Percentiles rank a stretch among this genome's conserved stretches.
Evolutionary conservation across 2,113 vertebrate species (phyloP).

Genomic region (Equus quagga): DNA sequence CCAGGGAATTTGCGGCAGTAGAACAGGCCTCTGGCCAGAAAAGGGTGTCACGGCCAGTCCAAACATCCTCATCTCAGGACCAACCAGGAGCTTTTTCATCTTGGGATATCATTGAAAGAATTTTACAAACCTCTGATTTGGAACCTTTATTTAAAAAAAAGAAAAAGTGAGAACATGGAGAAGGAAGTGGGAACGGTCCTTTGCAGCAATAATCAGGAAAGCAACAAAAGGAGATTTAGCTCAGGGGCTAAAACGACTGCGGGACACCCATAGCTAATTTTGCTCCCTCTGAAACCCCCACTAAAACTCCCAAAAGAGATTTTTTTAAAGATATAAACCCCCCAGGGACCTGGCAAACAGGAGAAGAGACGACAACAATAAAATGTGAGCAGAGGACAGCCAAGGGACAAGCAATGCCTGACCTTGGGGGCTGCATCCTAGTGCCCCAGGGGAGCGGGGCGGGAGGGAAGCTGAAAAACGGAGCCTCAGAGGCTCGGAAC

Average conservation of each 20-base stretch:
- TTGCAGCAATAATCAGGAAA: neutral
- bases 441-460: fast-evolving
- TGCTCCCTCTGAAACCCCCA: neutral
- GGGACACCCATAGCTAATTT: neutral
- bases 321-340: neutral
- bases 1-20: fast-evolving
- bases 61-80: fast-evolving
- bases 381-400: too few species aligned
- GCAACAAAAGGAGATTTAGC: neutral
- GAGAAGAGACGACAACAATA: neutral
- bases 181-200: neutral
- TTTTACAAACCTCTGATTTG: neutral
- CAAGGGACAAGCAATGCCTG: fast-evolving
- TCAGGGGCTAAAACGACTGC: neutral
- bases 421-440: neutral
- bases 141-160: neutral
- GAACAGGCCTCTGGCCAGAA: neutral
- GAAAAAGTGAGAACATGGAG: neutral
- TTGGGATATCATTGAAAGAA: neutral
- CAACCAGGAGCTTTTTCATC: neutral
- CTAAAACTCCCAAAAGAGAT: neutral
- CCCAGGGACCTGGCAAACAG: neutral
- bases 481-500: neutral
- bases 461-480: too few species aligned
- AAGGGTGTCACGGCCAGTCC: neutral